phyloP scores from a whole-genome alignment of 2,797 vertebrate genomes.

The Helarctos malayanus region DNA sequence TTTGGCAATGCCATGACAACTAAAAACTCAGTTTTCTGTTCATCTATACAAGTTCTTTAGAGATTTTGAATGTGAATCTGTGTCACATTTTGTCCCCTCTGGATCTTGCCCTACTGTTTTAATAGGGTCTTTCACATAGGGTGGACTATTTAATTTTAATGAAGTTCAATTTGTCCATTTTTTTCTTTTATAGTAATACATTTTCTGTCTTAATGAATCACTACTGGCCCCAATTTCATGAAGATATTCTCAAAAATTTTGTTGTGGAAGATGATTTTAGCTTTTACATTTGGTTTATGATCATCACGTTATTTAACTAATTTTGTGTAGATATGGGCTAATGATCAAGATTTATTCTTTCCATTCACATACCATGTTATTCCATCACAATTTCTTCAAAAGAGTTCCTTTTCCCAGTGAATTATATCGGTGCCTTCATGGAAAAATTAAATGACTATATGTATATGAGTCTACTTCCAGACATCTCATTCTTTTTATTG shows the following conservation, averaged over 20 bases:
- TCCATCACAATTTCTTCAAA: neutral
- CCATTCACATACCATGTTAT: neutral
- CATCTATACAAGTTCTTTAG: neutral
- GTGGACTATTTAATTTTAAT: slow-evolving; percentile 10
- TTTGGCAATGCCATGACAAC: neutral
- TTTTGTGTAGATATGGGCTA: neutral
- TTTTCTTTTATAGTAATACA: neutral
- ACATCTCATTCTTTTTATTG: neutral
- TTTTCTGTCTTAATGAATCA: neutral
- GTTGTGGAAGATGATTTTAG: neutral
- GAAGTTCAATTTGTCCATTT: neutral
- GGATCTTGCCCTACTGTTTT: neutral
- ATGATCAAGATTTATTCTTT: neutral
- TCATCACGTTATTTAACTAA: neutral
- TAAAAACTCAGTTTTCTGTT: neutral
- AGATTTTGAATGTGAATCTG: neutral
- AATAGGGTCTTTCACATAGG: neutral
- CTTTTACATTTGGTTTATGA: neutral
- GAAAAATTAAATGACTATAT: neutral
- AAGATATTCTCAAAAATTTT: slow-evolving; percentile 16
- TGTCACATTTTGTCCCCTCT: neutral
- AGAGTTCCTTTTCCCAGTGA: neutral
- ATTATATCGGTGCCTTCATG: neutral
- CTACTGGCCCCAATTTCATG: neutral
- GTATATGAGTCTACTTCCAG: neutral